Evolutionary conservation across 2,888 invertebrate genomes (phyloP), one percentile per base, ranked within the genome.

Genomic region (Chymomyza fuscimana): DNA sequence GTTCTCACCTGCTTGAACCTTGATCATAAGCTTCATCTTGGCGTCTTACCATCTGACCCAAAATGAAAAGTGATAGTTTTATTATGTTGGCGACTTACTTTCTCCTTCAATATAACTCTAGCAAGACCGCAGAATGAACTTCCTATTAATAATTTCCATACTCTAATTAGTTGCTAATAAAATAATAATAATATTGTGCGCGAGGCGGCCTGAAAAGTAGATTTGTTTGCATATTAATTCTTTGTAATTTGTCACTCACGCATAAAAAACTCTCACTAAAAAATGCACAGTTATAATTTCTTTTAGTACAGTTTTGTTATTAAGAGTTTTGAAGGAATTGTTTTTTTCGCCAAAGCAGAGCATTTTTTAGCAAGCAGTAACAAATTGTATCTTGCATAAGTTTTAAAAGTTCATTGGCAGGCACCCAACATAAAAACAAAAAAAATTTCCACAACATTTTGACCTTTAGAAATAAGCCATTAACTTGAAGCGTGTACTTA

Each of bases 171-270:
- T 80, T 61, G 69, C 67, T 74, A 84, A 86, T 85, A 79, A 73
- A 63, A 68, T 29, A 62, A 25, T 29, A 62, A 25, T 16, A n/a
- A 63, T 54, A 56, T 25, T 9, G 54, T 58, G 68, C 84, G 79
- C 79, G 78, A 71, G 69, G 69, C 61, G 25, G 50, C n/a, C 19
- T 12, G 32, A 63, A 63, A 64, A 52, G 6, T 3, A 59, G 1
- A 65, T 19, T 59, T 58, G 56, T 36, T 22, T 22, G 15, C 36
- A 46, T 61, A 51, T 6, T 50, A 19, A 19, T 15, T n/a, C 3
- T 62, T 32, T 67, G 66, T 85, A 88, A 88, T 88, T 77, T 81
- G 87, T 74, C 70, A 87, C 75, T 89, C 87, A 88, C 87, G 89
- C 78, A 61, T 73, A 15, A 68, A 58, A 46, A 74, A 77, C 74